Evolutionary conservation across 2,888 invertebrate species (phyloP).

Genomic region (Orchesellides sinensis): DNA sequence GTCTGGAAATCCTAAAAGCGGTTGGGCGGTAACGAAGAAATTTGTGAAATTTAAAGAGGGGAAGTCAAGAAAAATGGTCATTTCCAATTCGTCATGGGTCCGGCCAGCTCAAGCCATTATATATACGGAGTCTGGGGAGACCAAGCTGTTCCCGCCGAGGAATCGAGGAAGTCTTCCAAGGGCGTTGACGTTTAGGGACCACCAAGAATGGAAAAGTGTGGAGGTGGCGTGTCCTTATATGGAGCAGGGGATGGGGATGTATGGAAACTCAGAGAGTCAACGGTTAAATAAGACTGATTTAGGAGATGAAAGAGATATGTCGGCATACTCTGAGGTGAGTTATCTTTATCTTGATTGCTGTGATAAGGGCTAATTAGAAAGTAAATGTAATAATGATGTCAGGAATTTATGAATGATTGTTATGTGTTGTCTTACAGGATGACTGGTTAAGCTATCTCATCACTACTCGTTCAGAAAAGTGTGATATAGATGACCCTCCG

Average conservation of each 20-base stretch:
- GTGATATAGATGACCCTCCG: slow-evolving; percentile 35
- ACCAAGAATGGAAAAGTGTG: slow-evolving; percentile 14
- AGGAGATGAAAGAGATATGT: neutral
- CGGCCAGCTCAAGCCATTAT: slow-evolving; percentile 44
- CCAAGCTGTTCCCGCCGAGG: slow-evolving; percentile 39
- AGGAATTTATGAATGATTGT: too few species aligned
- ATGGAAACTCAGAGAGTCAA: neutral
- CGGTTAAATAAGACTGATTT: slow-evolving; percentile 3
- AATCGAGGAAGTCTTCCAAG: slow-evolving; percentile 32
- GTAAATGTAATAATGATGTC: too few species aligned
- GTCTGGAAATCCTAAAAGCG: too few species aligned
- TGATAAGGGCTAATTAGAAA: too few species aligned
- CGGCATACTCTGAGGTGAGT: neutral
- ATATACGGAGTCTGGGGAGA: slow-evolving; percentile 27
- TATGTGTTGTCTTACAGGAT: neutral
- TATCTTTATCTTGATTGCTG: neutral
- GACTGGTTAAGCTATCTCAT: slow-evolving; percentile 4
- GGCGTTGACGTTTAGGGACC: slow-evolving; percentile 41
- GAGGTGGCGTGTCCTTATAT: neutral
- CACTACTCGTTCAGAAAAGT: neutral
- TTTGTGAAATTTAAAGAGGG: too few species aligned
- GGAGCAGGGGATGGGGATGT: neutral
- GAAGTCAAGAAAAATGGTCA: slow-evolving; percentile 5
- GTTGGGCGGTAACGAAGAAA: too few species aligned
- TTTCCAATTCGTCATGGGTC: slow-evolving; percentile 28